Conservation (phyloP, 2,113 vertebrate genomes). For the Leiothrix lutea region DNA sequence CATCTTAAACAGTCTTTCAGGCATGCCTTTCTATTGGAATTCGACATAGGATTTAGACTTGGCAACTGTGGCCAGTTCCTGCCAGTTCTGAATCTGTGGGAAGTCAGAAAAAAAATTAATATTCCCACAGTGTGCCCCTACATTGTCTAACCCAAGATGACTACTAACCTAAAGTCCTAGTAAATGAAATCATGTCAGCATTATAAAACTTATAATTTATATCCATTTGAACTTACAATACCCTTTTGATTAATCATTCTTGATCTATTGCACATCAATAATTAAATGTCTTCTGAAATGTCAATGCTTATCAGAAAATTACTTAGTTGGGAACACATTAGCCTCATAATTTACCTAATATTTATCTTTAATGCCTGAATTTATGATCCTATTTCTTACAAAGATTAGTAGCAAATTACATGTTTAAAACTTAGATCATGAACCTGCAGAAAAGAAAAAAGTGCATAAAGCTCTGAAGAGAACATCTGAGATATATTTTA, state of each 20-base stretch:
- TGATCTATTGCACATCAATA: slow-evolving; percentile 53
- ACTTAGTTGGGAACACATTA: slow-evolving; percentile 49
- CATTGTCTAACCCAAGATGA: background rate
- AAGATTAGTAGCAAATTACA: slow-evolving; percentile 24
- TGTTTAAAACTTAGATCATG: background rate
- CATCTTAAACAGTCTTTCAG: background rate
- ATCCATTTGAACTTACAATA: slow-evolving; percentile 33
- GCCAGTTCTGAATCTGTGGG: background rate
- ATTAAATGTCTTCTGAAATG: slow-evolving; percentile 53
- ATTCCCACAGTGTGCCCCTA: background rate
- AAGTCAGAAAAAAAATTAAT: slow-evolving; percentile 24
- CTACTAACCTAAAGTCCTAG: slow-evolving; percentile 22
- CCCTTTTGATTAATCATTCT: slow-evolving; percentile 56
- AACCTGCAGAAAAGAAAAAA: background rate
- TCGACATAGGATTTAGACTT: background rate
- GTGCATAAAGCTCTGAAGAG: background rate
- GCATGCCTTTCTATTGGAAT: background rate
- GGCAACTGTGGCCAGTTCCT: background rate
- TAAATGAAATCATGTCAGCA: slow-evolving; percentile 51
- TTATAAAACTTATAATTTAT: slow-evolving; percentile 56
- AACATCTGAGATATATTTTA: background rate
- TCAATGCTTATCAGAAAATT: slow-evolving; percentile 62
- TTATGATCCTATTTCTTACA: slow-evolving; percentile 34
- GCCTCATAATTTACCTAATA: slow-evolving; percentile 50
- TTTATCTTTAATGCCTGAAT: slow-evolving; percentile 44